Evolutionary conservation across 2,888 invertebrate species (phyloP), one percentile per base, ranked within the genome.

Genomic region (Ptilodon capucinus): DNA sequence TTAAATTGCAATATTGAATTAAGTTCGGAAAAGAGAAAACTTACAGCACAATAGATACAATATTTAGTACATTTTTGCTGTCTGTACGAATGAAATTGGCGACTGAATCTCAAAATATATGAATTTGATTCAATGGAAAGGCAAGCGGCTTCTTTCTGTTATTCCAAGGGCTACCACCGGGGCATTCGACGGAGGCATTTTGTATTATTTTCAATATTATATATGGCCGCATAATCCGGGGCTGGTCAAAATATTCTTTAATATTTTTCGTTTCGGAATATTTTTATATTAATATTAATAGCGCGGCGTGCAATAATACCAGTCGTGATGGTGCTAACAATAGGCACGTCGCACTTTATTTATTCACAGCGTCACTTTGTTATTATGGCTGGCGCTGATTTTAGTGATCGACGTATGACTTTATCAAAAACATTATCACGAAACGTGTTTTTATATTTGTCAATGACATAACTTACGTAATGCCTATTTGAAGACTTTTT

Each of bases 81-180:
- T 68, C 89, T 55, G 77, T 91, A 90, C 88, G 74, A 71, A 81
- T 88, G 79, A 90, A 90, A 91, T 91, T 91, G 91, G 88, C 86
- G 85, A 86, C 89, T 89, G 91, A 91, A 91, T 91, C 91, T 88
- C 90, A 91, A 91, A 91, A 91, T 90, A 89, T 91, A 91, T 91
- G 89, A 91, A 91, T 91, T 91, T 91, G 91, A 91, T 90, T 91
- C 91, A 91, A 89, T 88, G 90, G 88, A 86, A 87, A 86, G 84
- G 89, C 89, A 81, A 88, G 90, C 91, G 90, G 90, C 90, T 84
- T 78, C 86, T 89, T 82, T 90, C 87, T 88, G 89, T 79, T 79
- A 79, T 81, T 76, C 74, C 76, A 81, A 91, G 91, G 91, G 91
- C 84, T 91, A 86, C 91, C 91, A 90, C 90, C 88, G 79, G 84